phyloP scores from a whole-genome alignment of 2,888 invertebrate species.

The Metallyticus violacea region DNA sequence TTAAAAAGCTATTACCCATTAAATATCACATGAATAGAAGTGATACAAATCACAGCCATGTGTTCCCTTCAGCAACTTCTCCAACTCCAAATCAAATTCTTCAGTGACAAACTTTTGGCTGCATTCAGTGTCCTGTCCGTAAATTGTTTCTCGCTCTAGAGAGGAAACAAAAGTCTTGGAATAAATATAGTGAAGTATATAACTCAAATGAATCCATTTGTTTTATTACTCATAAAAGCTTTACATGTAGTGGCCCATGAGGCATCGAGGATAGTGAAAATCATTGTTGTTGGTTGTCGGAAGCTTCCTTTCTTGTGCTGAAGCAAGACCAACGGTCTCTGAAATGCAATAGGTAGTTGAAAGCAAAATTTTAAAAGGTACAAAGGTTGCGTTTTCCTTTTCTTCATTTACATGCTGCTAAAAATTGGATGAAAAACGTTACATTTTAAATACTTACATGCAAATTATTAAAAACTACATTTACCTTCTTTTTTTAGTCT shows the following conservation, averaged over 20 bases:
- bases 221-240: slow-evolving; percentile 28
- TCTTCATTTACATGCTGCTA: background rate
- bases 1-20: background rate
- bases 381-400: background rate
- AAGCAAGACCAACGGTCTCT: background rate
- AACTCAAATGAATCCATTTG: background rate
- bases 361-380: slow-evolving; percentile 13
- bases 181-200: background rate
- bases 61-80: slow-evolving; percentile 18
- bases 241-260: slow-evolving; percentile 63
- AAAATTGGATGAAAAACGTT: background rate
- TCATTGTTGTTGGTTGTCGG: slow-evolving; percentile 40
- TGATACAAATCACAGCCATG: slow-evolving; percentile 29
- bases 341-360: background rate
- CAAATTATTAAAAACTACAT: background rate
- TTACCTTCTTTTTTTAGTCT: slow-evolving; percentile 1
- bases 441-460: background rate
- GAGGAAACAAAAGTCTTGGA: slow-evolving; percentile 17
- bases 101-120: background rate
- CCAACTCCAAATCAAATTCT: slow-evolving; percentile 8
- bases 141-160: slow-evolving; percentile 8
- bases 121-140: background rate
- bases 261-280: slow-evolving; percentile 62
- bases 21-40: slow-evolving; percentile 8
- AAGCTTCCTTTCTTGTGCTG: slow-evolving; percentile 5